Conservation (phyloP, 1,140 invertebrate genomes). For the Microvelia longipes region DNA sequence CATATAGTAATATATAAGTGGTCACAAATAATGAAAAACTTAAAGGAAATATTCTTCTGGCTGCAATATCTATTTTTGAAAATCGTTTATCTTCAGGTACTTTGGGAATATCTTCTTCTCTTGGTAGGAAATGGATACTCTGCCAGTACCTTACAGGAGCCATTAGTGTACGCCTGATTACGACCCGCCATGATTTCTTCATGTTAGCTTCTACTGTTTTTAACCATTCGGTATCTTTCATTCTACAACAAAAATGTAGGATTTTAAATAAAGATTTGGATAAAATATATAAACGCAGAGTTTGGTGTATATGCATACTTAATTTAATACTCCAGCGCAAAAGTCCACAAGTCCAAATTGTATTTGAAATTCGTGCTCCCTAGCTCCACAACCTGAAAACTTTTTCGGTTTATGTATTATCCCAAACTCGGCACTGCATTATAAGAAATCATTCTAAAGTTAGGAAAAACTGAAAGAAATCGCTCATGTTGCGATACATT, state of each 20-base stretch:
- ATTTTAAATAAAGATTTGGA: too few species aligned
- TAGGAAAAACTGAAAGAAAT: too few species aligned
- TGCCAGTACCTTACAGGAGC: conserved; percentile 1
- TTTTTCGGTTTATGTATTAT: too few species aligned
- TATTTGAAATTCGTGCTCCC: too few species aligned
- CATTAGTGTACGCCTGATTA: background rate
- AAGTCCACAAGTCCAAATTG: too few species aligned
- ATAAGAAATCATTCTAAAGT: too few species aligned
- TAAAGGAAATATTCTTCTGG: conserved; percentile 15
- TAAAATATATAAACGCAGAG: too few species aligned
- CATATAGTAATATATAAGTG: conserved; percentile 14
- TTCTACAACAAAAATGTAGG: background rate
- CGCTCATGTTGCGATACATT: too few species aligned
- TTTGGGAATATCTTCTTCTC: conserved; percentile 3
- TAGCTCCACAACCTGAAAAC: too few species aligned
- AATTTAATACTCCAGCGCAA: too few species aligned
- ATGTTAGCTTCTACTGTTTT: background rate
- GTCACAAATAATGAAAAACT: conserved; percentile 6
- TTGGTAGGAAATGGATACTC: background rate
- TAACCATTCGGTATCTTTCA: background rate
- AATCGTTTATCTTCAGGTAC: conserved; percentile 22
- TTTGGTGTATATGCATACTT: too few species aligned
- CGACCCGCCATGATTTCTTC: background rate
- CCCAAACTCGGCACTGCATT: too few species aligned
- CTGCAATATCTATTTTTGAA: conserved; percentile 35